phyloP scores from a whole-genome alignment of 2,113 vertebrate genomes.

The Tychaedon coryphoeus region DNA sequence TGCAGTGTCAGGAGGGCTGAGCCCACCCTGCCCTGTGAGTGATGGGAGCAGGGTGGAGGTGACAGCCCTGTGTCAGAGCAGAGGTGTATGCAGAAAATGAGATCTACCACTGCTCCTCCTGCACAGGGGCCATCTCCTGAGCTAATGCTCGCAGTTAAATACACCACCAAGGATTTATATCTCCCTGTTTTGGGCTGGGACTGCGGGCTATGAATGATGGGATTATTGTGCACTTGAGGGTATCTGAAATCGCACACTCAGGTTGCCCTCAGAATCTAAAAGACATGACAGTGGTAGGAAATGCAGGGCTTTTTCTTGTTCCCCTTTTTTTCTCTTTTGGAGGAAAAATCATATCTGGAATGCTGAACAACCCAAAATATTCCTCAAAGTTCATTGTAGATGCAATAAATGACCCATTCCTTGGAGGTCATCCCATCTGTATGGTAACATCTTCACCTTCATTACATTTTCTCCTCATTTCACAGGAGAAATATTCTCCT shows the following conservation, averaged over 20 bases:
- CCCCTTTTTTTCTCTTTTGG: background rate
- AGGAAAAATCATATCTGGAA: background rate
- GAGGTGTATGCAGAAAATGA: background rate
- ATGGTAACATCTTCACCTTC: background rate
- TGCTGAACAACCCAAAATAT: background rate
- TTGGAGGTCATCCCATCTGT: background rate
- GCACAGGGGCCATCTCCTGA: background rate
- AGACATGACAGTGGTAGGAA: rapidly evolving
- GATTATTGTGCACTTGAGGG: background rate
- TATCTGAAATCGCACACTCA: background rate
- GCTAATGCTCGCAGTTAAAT: background rate
- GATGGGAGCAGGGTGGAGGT: background rate
- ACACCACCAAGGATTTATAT: background rate
- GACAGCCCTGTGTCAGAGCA: background rate
- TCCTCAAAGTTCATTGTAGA: background rate
- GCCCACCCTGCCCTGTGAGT: background rate
- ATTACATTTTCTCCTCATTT: background rate
- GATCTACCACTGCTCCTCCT: background rate
- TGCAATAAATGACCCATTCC: background rate
- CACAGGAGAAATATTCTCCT: no score
- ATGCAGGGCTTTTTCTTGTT: background rate
- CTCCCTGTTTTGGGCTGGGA: background rate
- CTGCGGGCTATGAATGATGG: background rate
- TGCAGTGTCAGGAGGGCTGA: background rate
- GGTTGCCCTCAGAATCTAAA: background rate